Evolutionary conservation across 2,797 vertebrate genomes (phyloP).

Genomic region (Phylloscopus collybita): DNA sequence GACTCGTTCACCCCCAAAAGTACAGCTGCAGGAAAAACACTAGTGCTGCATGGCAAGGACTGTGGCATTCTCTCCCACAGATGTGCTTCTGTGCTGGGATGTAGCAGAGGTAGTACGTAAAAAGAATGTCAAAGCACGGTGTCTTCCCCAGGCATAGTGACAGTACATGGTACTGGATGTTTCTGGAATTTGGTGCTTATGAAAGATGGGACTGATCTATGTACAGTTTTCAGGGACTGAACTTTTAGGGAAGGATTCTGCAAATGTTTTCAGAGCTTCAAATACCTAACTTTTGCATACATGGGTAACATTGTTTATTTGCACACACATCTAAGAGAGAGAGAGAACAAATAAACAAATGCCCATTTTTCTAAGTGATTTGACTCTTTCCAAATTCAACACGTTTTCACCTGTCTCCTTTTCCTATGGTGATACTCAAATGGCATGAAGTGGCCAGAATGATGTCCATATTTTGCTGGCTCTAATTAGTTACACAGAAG

Average conservation of each 20-base stretch:
- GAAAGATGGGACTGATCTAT: not conserved
- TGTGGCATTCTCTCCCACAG: not conserved
- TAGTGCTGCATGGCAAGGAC: not conserved
- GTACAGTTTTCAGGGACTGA: not conserved
- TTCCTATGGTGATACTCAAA: not conserved
- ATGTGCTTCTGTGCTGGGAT: not conserved
- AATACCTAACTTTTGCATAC: not conserved
- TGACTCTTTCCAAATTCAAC: not conserved
- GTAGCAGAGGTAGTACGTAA: not conserved
- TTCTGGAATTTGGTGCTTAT: not conserved
- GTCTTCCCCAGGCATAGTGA: not conserved
- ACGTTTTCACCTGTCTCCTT: not conserved
- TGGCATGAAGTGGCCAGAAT: not conserved
- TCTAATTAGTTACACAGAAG: not conserved
- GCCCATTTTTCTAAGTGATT: not conserved
- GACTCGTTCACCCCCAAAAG: not conserved
- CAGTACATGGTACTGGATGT: no score
- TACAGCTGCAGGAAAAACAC: not conserved
- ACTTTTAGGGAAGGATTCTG: not conserved
- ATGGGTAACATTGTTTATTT: not conserved
- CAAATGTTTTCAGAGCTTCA: not conserved
- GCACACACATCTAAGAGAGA: not conserved
- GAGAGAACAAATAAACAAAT: not conserved
- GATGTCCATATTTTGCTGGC: not conserved
- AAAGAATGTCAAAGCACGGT: not conserved